These are phyloP conservation scores for Bovichtus variegatus DNA, from an alignment of 2,797 vertebrate species.

Conservation along the genomic window DNA sequence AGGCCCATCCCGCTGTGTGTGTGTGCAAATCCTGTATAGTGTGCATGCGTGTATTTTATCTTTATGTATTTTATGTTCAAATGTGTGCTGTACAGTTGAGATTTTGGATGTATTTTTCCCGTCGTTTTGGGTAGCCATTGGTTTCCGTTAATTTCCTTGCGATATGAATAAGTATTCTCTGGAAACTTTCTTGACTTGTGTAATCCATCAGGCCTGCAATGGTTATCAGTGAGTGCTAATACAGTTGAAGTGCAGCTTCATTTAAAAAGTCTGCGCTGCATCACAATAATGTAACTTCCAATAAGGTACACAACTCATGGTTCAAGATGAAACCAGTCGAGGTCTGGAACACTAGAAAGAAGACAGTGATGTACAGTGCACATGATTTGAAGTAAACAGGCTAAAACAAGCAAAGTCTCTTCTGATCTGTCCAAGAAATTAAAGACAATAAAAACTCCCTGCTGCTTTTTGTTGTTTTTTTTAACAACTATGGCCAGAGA, in stretches of 20 bases:
- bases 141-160: not conserved
- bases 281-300: not conserved
- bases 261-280: not conserved
- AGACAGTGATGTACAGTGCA: not conserved
- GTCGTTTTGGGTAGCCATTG: not conserved
- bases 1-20: no score
- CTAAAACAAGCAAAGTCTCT: not conserved
- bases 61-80: no score
- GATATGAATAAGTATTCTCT: not conserved
- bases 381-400: not conserved
- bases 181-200: not conserved
- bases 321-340: not conserved
- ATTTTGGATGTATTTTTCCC: not conserved
- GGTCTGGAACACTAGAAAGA: not conserved
- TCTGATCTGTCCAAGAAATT: not conserved
- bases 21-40: not conserved
- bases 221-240: not conserved
- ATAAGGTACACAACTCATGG: not conserved
- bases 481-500: not conserved
- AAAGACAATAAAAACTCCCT: not conserved
- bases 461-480: not conserved
- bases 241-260: not conserved
- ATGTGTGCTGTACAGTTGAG: not conserved
- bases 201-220: not conserved
- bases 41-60: no score